These are phyloP conservation scores for Rhamnusium bicolor DNA, from an alignment of 2,888 invertebrate genomes.

Conservation along the genomic window DNA sequence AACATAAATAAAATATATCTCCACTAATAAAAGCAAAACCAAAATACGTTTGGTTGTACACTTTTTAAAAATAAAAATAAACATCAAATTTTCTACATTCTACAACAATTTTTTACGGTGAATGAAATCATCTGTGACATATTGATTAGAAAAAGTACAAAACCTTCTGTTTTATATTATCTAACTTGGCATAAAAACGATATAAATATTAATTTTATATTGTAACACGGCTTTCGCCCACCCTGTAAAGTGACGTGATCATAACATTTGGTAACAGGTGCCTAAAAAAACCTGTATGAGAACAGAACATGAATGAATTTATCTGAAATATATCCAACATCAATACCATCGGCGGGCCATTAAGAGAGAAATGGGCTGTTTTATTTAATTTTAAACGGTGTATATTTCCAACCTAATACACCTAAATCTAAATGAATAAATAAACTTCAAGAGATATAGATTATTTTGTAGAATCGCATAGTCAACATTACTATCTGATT, in stretches of 20 bases:
- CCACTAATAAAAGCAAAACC: too few species aligned
- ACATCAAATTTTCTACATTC: background rate
- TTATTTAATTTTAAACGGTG: too few species aligned
- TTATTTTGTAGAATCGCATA: too few species aligned
- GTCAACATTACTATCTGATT: too few species aligned
- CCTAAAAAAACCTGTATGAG: conserved; percentile 2
- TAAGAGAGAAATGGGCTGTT: background rate
- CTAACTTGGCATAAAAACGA: background rate
- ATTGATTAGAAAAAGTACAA: background rate
- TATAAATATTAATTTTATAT: background rate
- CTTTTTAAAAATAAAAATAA: background rate
- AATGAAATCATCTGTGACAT: background rate
- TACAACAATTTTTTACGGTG: background rate
- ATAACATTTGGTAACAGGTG: conserved; percentile 28
- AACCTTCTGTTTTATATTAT: background rate
- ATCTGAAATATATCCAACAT: background rate
- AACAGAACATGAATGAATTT: conserved; percentile 19
- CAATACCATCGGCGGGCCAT: background rate
- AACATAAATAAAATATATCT: too few species aligned
- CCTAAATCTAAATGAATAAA: too few species aligned
- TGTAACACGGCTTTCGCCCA: conserved; percentile 1
- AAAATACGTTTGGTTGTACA: background rate
- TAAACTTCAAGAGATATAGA: too few species aligned
- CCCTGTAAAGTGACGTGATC: conserved; percentile 17
- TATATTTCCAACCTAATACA: too few species aligned